A percentile compares a stretch with the other conserved stretches of the same genome.
Evolutionary conservation across 2,888 invertebrate species (phyloP).

Genomic region (Escarpia spicata): DNA sequence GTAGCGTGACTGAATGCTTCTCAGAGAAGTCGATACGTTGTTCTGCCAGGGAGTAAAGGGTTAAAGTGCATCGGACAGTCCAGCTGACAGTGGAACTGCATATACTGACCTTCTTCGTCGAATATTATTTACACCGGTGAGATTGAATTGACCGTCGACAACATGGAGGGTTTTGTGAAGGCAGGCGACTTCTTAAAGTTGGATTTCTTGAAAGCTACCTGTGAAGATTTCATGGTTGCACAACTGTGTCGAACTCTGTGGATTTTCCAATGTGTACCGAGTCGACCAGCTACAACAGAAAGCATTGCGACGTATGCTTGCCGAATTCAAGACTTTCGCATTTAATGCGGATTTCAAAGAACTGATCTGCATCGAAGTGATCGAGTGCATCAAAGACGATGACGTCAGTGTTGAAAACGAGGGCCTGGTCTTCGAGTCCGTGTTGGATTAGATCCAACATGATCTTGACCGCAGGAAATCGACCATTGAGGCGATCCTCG

Average conservation of each 20-base stretch:
- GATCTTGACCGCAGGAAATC: constrained; percentile 26
- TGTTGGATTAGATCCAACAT: constrained; percentile 29
- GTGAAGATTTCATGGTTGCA: constrained; percentile 35
- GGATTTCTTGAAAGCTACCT: constrained; percentile 30
- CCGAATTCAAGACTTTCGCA: constrained; percentile 34
- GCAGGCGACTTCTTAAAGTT: constrained; percentile 37
- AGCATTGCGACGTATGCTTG: constrained; percentile 30
- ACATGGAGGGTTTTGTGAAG: constrained; percentile 37
- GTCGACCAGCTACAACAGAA: constrained; percentile 27
- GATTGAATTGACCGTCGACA: constrained; percentile 34
- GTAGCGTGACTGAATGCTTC: too few relatives aligned
- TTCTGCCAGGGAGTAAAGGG: too few relatives aligned
- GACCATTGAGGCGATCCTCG: constrained; percentile 20
- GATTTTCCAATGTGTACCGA: constrained; percentile 33
- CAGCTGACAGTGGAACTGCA: constrained; percentile 1
- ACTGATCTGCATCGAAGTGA: constrained; percentile 33
- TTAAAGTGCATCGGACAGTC: too few relatives aligned
- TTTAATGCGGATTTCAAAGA: constrained; percentile 29
- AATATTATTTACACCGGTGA: constrained; percentile 39
- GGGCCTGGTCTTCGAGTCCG: too few relatives aligned
- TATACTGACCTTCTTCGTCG: constrained; percentile 29
- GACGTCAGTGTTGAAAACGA: too few relatives aligned
- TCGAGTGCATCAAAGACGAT: constrained; percentile 37
- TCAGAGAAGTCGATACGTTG: too few relatives aligned
- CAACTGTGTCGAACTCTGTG: constrained; percentile 37